These are phyloP conservation scores for Neogobius melanostomus DNA, from an alignment of 2,113 vertebrate genomes.

Conservation along the genomic window DNA sequence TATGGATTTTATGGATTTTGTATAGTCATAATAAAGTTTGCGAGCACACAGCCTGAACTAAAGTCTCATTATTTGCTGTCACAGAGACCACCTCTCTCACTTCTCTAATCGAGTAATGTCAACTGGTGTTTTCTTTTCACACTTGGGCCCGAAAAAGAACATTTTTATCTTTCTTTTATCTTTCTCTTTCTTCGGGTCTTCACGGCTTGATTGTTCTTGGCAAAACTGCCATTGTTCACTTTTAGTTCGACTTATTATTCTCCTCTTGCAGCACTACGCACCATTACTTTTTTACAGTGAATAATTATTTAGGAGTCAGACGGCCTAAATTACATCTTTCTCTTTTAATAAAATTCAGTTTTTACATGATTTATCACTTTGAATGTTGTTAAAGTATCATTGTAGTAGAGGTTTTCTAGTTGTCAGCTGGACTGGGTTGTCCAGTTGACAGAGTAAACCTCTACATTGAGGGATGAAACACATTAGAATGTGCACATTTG, in stretches of 20 bases:
- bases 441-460: no score
- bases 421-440: no score
- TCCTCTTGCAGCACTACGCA: conserved; percentile 18
- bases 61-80: conserved; percentile 24
- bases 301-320: conserved; percentile 3
- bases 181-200: conserved; percentile 30
- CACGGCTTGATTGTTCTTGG: conserved; percentile 40
- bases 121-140: conserved; percentile 43
- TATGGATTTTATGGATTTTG: conserved; percentile 58
- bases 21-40: conserved; percentile 51
- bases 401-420: neutral
- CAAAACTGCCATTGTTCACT: conserved; percentile 38
- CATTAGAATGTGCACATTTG: no score
- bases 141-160: conserved; percentile 37
- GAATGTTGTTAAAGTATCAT: conserved; percentile 16
- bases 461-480: no score
- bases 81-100: conserved; percentile 18
- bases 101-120: conserved; percentile 17
- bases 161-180: conserved; percentile 36
- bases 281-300: conserved; percentile 19
- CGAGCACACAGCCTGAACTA: conserved; percentile 13
- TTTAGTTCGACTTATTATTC: conserved; percentile 32
- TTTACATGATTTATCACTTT: conserved; percentile 16
- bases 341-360: conserved; percentile 34
- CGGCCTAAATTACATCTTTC: conserved; percentile 17